A percentile compares a stretch with the other conserved stretches of the same genome.
Conservation (phyloP, 2,113 vertebrate genomes). For the Pachyramphus minor region DNA sequence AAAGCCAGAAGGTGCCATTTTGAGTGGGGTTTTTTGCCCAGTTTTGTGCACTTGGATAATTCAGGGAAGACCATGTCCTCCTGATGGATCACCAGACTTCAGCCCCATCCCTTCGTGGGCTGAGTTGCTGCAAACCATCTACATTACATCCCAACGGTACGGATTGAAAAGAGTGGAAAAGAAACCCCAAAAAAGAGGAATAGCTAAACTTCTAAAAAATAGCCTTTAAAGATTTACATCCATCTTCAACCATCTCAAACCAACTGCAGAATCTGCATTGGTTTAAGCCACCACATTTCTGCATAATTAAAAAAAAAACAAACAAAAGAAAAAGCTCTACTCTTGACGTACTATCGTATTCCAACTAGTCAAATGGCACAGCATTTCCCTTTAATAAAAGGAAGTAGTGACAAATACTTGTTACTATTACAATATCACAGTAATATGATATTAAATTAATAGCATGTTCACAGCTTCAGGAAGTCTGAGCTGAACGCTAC, state of each 20-base stretch:
- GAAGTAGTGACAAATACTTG: slow-evolving; percentile 71
- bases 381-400: slow-evolving; percentile 70
- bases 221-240: slow-evolving; percentile 53
- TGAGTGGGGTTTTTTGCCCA: background rate
- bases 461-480: slow-evolving; percentile 56
- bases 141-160: accelerated
- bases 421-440: slow-evolving; percentile 68
- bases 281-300: slow-evolving; percentile 40
- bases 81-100: background rate
- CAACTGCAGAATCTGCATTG: background rate
- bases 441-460: slow-evolving; percentile 73
- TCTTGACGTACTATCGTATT: background rate
- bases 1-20: background rate
- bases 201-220: slow-evolving; percentile 51
- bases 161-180: background rate
- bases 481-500: slow-evolving; percentile 50
- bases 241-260: slow-evolving; percentile 27
- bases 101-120: background rate
- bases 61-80: background rate
- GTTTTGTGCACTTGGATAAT: background rate
- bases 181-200: slow-evolving; percentile 36
- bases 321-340: slow-evolving; percentile 7
- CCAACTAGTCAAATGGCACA: slow-evolving; percentile 64
- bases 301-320: background rate
- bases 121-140: background rate